These are phyloP conservation scores for Coenonympha glycerion DNA, from an alignment of 2,888 invertebrate genomes.

Conservation along the genomic window DNA sequence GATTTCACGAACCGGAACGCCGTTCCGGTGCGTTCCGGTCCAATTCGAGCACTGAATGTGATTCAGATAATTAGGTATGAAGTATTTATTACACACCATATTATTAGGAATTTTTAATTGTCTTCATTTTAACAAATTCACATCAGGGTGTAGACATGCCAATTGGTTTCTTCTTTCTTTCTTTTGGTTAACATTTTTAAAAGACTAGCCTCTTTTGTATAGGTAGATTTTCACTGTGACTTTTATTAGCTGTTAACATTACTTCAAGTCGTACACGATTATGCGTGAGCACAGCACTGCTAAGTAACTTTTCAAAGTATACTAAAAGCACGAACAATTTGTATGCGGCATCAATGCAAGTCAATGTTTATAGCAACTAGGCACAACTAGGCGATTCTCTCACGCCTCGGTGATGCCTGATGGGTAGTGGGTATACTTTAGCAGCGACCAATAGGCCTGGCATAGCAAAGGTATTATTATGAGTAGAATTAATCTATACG, in stretches of 20 bases:
- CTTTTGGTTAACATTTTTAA: no score
- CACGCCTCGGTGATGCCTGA: conserved; percentile 1
- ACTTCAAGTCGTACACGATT: conserved; percentile 11
- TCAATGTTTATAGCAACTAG: conserved; percentile 49
- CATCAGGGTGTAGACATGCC: no score
- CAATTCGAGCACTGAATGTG: no score
- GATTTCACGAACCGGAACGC: no score
- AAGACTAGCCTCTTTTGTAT: background rate
- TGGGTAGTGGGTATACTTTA: no score
- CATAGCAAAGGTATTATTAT: conserved; percentile 2
- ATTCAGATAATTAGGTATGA: no score
- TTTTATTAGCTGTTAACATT: conserved; percentile 13
- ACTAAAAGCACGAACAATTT: conserved; percentile 44
- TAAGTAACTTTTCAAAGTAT: conserved; percentile 19
- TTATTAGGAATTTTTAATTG: no score
- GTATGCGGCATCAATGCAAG: conserved; percentile 52
- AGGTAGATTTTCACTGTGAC: background rate
- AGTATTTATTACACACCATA: no score
- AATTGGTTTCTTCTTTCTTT: no score
- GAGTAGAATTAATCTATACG: no score
- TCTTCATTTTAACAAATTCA: no score
- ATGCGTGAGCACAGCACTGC: conserved; percentile 20
- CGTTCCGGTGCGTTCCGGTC: no score
- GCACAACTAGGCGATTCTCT: conserved; percentile 33
- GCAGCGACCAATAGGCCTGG: conserved; percentile 2